Base-by-base conservation (phyloP, 2,888 invertebrate species). In the Tortrix viridana region DNA sequence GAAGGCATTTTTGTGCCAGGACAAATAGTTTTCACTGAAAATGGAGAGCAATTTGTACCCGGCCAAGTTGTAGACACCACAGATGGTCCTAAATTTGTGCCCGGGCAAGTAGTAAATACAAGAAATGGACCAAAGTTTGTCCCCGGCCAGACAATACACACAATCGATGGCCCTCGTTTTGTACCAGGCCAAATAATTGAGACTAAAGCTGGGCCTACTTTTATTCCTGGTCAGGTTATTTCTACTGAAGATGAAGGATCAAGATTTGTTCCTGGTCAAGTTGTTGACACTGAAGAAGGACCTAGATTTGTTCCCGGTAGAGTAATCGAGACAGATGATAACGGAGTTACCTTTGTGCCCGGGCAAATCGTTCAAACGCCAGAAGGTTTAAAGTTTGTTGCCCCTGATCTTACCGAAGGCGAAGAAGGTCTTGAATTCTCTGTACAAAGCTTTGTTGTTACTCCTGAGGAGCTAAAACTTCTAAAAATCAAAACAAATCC, bases 171-270 rank as follows among this genome's bases (percentile, higher is more conserved):
- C 0, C 94, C 95, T 18, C 93, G 95, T 67, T 96, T 96, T 74
- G 95, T 96, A n/a, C 96, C 96, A 0, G 96, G 96, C 12, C 95
- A 96, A 82, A 95, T 96, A 64, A 94, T 96, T 57, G 94, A 95
- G 81, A 95, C 95, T 1, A 95, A 95, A 78, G 94, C 94, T 32
- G 96, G 96, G 0, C 95, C 96, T 1, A 95, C 95, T 1, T 95
- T 96, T 72, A 95, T 96, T 71, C 96, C 96, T 0, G 96, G 96
- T 26, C 95, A 96, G 84, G 95, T 96, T 7, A 96, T 96, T 71
- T 90, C 82, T 16, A 94, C 94, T 5, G 93, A 93, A 81, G 93
- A 93, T 71, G 93, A 93, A 81, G 93, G 93, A 46, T 92, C 93
- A 19, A 83, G 93, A 67, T 94, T 94, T 75, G 94, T 94, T 5